Conservation (phyloP, 2,113 vertebrate genomes). For the Proterorhinus semilunaris region DNA sequence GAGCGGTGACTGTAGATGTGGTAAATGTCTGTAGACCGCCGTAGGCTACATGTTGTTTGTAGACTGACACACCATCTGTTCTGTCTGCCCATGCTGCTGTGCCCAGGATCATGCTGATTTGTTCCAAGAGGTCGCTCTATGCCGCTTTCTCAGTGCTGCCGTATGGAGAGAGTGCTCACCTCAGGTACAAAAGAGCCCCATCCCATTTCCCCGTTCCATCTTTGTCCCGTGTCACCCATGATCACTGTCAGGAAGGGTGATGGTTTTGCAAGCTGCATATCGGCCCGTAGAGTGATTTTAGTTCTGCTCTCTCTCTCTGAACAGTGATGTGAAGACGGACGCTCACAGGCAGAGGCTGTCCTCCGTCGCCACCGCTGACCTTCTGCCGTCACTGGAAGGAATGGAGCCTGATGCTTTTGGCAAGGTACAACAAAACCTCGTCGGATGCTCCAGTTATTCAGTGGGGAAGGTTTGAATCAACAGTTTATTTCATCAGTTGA, state of each 20-base stretch:
- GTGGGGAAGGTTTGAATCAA: too few relatives aligned
- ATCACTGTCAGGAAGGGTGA: constrained; percentile 8
- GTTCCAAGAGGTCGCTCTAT: constrained; percentile 93
- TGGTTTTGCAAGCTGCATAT: not conserved
- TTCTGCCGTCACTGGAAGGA: constrained; percentile 89
- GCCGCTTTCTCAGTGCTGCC: constrained; percentile 96
- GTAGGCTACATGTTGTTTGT: constrained; percentile 32
- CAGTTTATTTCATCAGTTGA: too few relatives aligned
- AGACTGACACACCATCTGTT: constrained; percentile 65
- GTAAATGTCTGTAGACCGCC: not conserved
- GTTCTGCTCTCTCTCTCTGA: constrained; percentile 14
- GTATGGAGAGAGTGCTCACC: constrained; percentile 87
- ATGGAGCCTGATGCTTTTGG: constrained; percentile 87
- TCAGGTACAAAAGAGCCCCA: constrained; percentile 81
- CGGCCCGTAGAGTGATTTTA: constrained; percentile 7
- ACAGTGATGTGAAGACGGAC: constrained; percentile 88
- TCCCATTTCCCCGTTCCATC: constrained; percentile 42
- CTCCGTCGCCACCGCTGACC: constrained; percentile 84
- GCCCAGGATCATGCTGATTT: constrained; percentile 94
- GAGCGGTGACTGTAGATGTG: not conserved
- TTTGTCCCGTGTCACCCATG: constrained; percentile 28
- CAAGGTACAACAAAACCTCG: constrained; percentile 77
- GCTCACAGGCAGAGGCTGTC: constrained; percentile 88
- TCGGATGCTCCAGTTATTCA: too few relatives aligned
- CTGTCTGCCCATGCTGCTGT: constrained; percentile 73